These are phyloP conservation scores for Scomber scombrus DNA, from an alignment of 2,113 vertebrate species.

Conservation along the genomic window DNA sequence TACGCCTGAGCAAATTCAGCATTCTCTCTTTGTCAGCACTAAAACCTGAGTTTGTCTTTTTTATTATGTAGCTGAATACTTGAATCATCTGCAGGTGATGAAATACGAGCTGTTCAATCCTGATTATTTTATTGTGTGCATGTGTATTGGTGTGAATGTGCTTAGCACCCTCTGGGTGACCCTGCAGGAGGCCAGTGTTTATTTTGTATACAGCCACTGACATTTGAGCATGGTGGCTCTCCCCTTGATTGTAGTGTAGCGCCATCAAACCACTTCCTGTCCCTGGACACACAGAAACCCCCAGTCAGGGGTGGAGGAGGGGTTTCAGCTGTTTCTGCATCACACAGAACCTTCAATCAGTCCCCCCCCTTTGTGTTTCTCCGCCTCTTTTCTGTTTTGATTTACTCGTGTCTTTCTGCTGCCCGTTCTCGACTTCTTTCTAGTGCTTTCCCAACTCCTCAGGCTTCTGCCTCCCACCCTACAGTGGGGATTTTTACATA, in stretches of 20 bases:
- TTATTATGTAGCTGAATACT: not conserved
- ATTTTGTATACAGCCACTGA: slow-evolving; percentile 79
- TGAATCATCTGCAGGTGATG: not conserved
- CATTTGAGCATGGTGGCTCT: slow-evolving; percentile 73
- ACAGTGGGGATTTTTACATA: slow-evolving; percentile 56
- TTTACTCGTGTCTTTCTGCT: slow-evolving; percentile 9
- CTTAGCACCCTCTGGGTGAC: slow-evolving; percentile 57
- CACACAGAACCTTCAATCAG: slow-evolving; percentile 4
- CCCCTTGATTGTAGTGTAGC: slow-evolving; percentile 66
- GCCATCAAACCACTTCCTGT: slow-evolving; percentile 72
- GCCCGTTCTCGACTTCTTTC: slow-evolving; percentile 21
- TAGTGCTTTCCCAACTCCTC: slow-evolving; percentile 21
- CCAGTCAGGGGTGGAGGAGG: slow-evolving; percentile 46
- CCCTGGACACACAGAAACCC: slow-evolving; percentile 54
- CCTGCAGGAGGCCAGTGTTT: slow-evolving; percentile 73
- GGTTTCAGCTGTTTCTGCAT: slow-evolving; percentile 62
- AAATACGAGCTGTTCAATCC: not conserved
- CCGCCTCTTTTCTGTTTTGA: not conserved
- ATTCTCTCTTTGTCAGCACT: not conserved
- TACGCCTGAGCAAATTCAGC: not conserved
- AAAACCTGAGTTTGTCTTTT: slow-evolving; percentile 7
- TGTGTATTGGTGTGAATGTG: not conserved
- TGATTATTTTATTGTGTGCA: slow-evolving; percentile 8
- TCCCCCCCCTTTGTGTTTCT: not conserved
- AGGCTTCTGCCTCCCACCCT: slow-evolving; percentile 21